phyloP scores from a whole-genome alignment of 2,797 vertebrate species.

The Acanthurus lineatus region DNA sequence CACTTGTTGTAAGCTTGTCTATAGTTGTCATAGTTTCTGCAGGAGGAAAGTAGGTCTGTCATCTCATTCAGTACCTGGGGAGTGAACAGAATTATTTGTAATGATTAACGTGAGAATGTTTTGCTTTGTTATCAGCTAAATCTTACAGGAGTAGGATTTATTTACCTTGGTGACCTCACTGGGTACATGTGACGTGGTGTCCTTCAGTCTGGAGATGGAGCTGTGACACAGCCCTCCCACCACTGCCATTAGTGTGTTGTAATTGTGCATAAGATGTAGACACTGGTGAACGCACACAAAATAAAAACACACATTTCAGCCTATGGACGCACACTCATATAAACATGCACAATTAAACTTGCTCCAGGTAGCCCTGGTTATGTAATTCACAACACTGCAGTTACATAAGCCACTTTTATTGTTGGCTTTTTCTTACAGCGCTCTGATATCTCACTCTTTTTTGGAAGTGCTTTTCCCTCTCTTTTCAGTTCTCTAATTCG shows the following conservation, averaged over 20 bases:
- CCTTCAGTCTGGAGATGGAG: conserved; percentile 96
- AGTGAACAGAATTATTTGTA: conserved; percentile 13
- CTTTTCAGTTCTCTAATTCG: conserved; percentile 63
- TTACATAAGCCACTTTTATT: conserved; percentile 79
- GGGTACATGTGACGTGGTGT: conserved; percentile 93
- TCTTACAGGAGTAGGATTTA: not conserved
- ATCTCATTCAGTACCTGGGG: conserved; percentile 93
- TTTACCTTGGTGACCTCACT: conserved; percentile 94
- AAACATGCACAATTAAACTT: conserved; percentile 69
- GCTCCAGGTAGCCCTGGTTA: conserved; percentile 76
- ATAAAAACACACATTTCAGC: conserved; percentile 44
- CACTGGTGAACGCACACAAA: conserved; percentile 80
- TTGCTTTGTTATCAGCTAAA: not conserved
- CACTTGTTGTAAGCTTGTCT: conserved; percentile 91
- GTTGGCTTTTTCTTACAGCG: conserved; percentile 69
- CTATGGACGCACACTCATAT: conserved; percentile 24
- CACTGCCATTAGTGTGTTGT: conserved; percentile 97
- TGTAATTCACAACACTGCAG: conserved; percentile 65
- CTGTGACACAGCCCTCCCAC: conserved; percentile 96
- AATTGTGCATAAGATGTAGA: conserved; percentile 94
- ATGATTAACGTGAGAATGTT: not conserved
- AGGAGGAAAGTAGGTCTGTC: conserved; percentile 96
- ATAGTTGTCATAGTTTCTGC: conserved; percentile 95
- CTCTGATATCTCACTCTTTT: conserved; percentile 66
- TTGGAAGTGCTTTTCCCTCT: conserved; percentile 56